Conservation (phyloP, 2,888 invertebrate species). For the Scotopteryx bipunctaria region DNA sequence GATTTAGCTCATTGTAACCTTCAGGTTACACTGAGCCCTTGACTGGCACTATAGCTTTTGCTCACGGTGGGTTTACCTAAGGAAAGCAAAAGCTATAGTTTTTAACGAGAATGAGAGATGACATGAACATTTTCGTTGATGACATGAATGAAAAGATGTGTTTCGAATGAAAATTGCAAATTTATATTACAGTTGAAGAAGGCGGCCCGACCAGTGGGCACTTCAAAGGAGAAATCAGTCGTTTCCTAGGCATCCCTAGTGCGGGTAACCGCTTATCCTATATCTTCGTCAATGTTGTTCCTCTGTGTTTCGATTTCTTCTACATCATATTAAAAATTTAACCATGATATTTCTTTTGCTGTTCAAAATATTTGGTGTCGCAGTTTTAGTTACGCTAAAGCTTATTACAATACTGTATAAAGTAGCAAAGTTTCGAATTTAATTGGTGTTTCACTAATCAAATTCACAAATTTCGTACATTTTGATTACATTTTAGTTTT, state of each 20-base stretch:
- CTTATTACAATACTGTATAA: conserved; percentile 21
- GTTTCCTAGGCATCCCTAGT: conserved; percentile 87
- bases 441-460: conserved; percentile 24
- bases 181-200: conserved; percentile 81
- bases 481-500: conserved; percentile 14
- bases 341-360: conserved; percentile 29
- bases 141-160: background rate
- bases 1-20: no score
- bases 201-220: conserved; percentile 71
- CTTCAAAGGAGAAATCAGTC: conserved; percentile 82
- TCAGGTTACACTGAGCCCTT: no score
- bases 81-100: no score
- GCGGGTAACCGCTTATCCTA: conserved; percentile 79
- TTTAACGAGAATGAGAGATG: background rate
- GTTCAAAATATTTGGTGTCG: conserved; percentile 15
- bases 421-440: conserved; percentile 21
- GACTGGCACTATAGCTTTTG: no score
- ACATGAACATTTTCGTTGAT: background rate
- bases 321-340: conserved; percentile 37
- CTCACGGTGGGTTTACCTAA: no score
- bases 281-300: conserved; percentile 56
- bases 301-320: conserved; percentile 46
- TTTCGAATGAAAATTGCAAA: conserved; percentile 43
- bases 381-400: conserved; percentile 30
- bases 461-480: conserved; percentile 19